These are phyloP conservation scores for Agrenia bidenticulata DNA, from an alignment of 2,888 invertebrate genomes.

Conservation along the genomic window DNA sequence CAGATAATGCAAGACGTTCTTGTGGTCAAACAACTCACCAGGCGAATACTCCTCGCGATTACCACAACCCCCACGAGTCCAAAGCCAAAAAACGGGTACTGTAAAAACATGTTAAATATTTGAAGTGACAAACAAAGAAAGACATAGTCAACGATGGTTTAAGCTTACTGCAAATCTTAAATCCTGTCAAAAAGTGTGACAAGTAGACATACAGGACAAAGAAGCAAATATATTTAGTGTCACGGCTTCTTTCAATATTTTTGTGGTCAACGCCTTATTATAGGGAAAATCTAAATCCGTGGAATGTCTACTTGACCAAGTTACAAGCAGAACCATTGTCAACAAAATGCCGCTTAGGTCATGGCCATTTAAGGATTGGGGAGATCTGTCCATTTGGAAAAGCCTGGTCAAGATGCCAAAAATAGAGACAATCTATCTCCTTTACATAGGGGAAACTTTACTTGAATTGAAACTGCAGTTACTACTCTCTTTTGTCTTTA, in stretches of 20 bases:
- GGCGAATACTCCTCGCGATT: constrained; percentile 9
- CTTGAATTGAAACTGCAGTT: no score
- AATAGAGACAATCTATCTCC: no score
- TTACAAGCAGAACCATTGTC: no score
- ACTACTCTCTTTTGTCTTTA: no score
- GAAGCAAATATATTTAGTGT: no score
- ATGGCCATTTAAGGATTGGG: constrained; percentile 17
- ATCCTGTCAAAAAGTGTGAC: not conserved
- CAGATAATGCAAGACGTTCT: no score
- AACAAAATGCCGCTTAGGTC: no score
- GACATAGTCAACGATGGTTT: no score
- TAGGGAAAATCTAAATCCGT: not conserved
- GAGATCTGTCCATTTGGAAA: no score
- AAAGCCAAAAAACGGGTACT: constrained; percentile 9
- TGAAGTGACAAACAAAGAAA: not conserved
- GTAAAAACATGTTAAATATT: constrained; percentile 10
- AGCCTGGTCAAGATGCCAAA: no score
- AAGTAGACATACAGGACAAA: not conserved
- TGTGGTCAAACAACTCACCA: constrained; percentile 9
- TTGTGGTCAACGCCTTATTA: not conserved
- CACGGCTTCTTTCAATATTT: not conserved
- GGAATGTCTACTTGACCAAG: no score
- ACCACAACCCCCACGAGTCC: constrained; percentile 13
- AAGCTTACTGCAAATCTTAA: not conserved
- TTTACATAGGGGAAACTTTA: no score